Evolutionary conservation across 2,888 invertebrate genomes (phyloP).

Genomic region (Sarcophaga subvicina): DNA sequence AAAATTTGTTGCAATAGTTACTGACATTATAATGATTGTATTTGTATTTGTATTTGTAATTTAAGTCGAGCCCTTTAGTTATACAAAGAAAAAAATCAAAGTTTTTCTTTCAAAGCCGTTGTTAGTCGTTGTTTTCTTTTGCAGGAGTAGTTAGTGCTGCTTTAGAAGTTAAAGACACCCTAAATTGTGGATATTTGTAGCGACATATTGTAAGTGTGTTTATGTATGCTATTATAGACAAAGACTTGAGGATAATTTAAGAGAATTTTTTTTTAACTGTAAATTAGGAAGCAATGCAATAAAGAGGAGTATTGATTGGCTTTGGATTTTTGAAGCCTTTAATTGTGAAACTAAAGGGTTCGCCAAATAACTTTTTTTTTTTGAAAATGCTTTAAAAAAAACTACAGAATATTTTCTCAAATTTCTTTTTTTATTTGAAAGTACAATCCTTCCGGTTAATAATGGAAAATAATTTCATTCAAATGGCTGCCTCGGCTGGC

Average conservation of each 20-base stretch:
- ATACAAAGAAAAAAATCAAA: too few relatives aligned
- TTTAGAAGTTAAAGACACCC: constrained; percentile 18
- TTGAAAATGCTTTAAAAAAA: too few relatives aligned
- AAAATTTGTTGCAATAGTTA: constrained; percentile 36
- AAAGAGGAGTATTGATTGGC: too few relatives aligned
- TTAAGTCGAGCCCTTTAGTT: constrained; percentile 13
- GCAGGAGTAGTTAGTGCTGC: not conserved
- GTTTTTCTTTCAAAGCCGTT: not conserved
- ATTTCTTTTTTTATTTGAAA: too few relatives aligned
- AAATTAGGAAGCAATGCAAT: too few relatives aligned
- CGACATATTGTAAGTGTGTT: constrained; percentile 18
- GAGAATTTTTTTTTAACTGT: not conserved
- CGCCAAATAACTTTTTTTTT: too few relatives aligned
- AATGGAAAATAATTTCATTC: too few relatives aligned
- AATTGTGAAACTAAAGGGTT: too few relatives aligned
- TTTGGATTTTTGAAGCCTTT: too few relatives aligned
- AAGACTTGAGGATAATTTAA: not conserved
- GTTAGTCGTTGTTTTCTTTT: not conserved
- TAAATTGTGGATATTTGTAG: constrained; percentile 44
- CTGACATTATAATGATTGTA: constrained; percentile 50
- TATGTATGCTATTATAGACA: not conserved
- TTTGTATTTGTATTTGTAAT: constrained; percentile 25
- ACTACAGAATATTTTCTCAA: too few relatives aligned
- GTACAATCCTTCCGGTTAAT: too few relatives aligned
- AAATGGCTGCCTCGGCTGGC: too few relatives aligned